Base-by-base conservation (phyloP, 2,888 invertebrate species). In the Lasioglossum oenotherae region DNA sequence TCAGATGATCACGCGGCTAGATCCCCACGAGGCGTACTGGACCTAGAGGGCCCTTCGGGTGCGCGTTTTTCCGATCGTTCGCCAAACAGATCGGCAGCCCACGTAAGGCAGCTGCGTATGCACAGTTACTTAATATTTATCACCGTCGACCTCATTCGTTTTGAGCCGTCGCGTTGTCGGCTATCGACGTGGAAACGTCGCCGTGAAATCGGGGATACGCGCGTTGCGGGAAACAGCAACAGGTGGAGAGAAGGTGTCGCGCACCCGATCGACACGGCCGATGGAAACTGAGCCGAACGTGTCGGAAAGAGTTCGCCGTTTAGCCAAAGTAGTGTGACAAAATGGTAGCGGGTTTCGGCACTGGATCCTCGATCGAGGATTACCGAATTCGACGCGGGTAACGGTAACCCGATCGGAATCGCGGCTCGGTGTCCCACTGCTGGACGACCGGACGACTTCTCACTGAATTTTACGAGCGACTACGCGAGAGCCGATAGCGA, bases 81-180 rank as follows among this genome's bases (percentile, higher is more conserved):
- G 44, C 53, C 35, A 44, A 72, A 72, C n/a, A n/a, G 80, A 82
- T 82, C 74, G 80, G 2, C 8, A n/a, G 44, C 31, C n/a, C 75
- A 35, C 49, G 71, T 44, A 53, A 71, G n/a, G 53, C n/a, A 49
- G 81, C 71, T 53, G 60, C 64, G 35, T 46, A 78, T 64, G 83
- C 82, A 75, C 78, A 60, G 84, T 85, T 85, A 78, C 74, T 85
- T 84, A 85, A 85, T 79, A 85, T 85, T 85, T 85, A 85, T 85
- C 79, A 72, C 76, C 67, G 79, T 27, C 78, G 85, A 76, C 85
- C 85, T 84, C 85, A 73, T 85, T 85, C 79, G 79, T 79, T 79
- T 76, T 14, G 73, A 69, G 84, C 78, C 60, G 78, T 80, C 60
- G 72, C 60, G 72, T 83, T 3, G 75, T 81, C 81, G 73, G 76